Conservation (phyloP, 2,888 invertebrate genomes). For the Tupiocoris notatus region DNA sequence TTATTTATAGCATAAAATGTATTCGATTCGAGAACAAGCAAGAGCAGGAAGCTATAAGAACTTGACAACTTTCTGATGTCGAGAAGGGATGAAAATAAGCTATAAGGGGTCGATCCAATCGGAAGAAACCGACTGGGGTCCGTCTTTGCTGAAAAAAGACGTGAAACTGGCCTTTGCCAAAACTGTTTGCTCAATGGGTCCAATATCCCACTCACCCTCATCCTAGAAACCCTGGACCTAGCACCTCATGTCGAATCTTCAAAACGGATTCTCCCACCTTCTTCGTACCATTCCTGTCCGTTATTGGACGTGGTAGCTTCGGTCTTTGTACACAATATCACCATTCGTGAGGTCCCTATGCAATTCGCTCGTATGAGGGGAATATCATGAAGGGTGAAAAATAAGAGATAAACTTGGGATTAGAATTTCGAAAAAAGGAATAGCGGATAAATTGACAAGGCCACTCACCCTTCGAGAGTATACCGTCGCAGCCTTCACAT, state of each 20-base stretch:
- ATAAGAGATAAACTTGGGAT: conserved; percentile 8
- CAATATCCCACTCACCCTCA: background rate
- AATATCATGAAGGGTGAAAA: background rate
- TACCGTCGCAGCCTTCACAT: background rate
- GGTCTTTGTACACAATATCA: conserved; percentile 1
- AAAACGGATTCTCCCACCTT: conserved; percentile 3
- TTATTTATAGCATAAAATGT: too few species aligned
- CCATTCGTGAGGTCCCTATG: background rate
- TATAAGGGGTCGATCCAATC: background rate
- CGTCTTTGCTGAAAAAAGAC: background rate
- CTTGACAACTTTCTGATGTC: too few species aligned
- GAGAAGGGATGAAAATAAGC: background rate
- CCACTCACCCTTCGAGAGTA: background rate
- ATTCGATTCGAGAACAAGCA: too few species aligned
- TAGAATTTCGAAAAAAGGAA: conserved; percentile 4
- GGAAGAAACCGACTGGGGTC: background rate
- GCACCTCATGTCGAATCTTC: background rate
- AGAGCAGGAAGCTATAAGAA: too few species aligned
- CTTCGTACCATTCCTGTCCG: background rate
- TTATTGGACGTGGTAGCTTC: conserved; percentile 7
- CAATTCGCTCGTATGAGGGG: background rate
- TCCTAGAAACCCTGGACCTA: background rate
- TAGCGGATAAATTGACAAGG: background rate
- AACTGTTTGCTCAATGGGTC: background rate
- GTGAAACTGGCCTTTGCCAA: background rate